Conservation (phyloP, 2,888 invertebrate species). For the Agapostemon virescens region DNA sequence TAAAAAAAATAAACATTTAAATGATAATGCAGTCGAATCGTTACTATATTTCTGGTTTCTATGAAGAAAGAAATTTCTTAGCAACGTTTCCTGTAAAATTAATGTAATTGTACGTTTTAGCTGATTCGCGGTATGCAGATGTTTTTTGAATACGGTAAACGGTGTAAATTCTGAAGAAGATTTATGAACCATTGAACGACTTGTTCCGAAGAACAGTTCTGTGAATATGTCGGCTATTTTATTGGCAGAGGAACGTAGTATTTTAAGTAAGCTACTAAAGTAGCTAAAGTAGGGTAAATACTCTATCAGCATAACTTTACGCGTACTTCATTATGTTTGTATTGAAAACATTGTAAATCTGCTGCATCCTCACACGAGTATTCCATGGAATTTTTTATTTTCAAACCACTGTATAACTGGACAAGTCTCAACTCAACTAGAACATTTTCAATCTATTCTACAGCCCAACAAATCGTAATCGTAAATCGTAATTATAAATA, state of each 20-base stretch:
- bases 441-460: not conserved
- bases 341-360: not conserved
- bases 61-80: not conserved
- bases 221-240: not conserved
- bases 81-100: not conserved
- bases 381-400: not conserved
- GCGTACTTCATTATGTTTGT: not conserved
- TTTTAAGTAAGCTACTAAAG: slow-evolving; percentile 1
- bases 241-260: not conserved
- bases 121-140: not conserved
- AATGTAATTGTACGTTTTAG: not conserved
- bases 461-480: not conserved
- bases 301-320: not conserved
- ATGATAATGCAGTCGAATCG: not conserved
- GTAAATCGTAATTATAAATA: too few relatives aligned
- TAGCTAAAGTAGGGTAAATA: not conserved
- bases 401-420: not conserved
- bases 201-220: not conserved
- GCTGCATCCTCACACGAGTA: not conserved
- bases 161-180: not conserved
- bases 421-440: not conserved
- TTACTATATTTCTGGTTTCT: not conserved
- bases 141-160: not conserved
- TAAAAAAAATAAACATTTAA: not conserved
- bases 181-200: not conserved